A percentile compares a stretch with the other conserved stretches of the same genome.
Evolutionary conservation across 2,797 vertebrate genomes (phyloP).

Genomic region (Danio aesculapii): DNA sequence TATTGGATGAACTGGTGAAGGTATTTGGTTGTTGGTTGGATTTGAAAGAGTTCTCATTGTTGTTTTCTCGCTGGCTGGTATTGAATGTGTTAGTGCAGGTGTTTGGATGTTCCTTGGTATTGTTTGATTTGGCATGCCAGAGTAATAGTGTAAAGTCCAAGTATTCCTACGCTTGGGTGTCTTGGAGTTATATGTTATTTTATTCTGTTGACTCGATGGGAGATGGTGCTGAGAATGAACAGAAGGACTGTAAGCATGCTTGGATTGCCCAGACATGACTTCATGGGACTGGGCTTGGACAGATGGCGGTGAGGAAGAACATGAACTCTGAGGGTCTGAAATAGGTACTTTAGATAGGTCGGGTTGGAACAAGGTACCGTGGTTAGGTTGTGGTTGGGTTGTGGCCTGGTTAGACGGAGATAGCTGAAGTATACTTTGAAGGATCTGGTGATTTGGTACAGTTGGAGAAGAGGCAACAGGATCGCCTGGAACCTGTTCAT

Average conservation of each 20-base stretch:
- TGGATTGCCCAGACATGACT: not conserved
- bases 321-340: not conserved
- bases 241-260: slow-evolving; percentile 1
- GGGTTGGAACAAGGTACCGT: not conserved
- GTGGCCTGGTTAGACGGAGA: not conserved
- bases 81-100: not conserved
- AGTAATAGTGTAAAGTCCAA: slow-evolving; percentile 23
- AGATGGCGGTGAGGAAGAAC: not conserved
- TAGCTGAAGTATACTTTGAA: not conserved
- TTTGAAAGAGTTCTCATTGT: not conserved
- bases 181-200: not conserved
- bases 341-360: not conserved
- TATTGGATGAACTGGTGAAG: not conserved
- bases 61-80: not conserved
- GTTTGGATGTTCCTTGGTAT: not conserved
- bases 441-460: not conserved
- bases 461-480: not conserved
- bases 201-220: not conserved
- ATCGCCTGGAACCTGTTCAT: not conserved
- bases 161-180: not conserved
- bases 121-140: not conserved
- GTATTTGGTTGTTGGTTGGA: not conserved
- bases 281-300: not conserved
- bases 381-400: not conserved
- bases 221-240: not conserved